These are phyloP conservation scores for Heliconius erato DNA, from an alignment of 2,888 invertebrate species.

Conservation along the genomic window DNA sequence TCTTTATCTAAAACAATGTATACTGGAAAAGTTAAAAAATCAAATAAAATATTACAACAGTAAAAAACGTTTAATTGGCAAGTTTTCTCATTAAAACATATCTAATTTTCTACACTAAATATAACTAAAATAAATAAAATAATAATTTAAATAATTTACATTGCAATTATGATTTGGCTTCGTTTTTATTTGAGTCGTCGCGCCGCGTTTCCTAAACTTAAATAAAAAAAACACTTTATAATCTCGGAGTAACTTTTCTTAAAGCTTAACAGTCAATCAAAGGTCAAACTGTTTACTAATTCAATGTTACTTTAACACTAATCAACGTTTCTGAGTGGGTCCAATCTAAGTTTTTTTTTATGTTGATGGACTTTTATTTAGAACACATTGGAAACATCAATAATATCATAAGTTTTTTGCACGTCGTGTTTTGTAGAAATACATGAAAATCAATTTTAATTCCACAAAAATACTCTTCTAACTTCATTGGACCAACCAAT, in stretches of 20 bases:
- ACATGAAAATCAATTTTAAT: not conserved
- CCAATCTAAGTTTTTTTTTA: no score
- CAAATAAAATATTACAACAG: not conserved
- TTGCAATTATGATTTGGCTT: conserved; percentile 76
- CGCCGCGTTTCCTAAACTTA: conserved; percentile 1
- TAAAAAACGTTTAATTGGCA: conserved; percentile 39
- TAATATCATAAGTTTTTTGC: not conserved
- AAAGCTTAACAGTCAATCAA: not conserved
- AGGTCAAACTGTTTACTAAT: not conserved
- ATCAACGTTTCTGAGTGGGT: no score
- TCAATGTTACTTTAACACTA: no score
- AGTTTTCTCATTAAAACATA: conserved; percentile 44
- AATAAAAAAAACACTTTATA: not conserved
- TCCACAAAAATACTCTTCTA: not conserved
- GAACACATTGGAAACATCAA: not conserved
- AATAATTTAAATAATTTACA: conserved; percentile 61
- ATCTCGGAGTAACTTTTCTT: not conserved
- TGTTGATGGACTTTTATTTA: no score
- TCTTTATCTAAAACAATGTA: no score
- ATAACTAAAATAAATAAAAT: conserved; percentile 57
- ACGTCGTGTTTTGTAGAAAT: not conserved
- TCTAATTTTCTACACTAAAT: conserved; percentile 36
- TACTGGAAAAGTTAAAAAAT: not conserved
- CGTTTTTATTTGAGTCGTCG: conserved; percentile 57
- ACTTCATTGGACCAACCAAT: not conserved